phyloP scores from a whole-genome alignment of 2,113 vertebrate genomes.

The Brevimyrus niger region DNA sequence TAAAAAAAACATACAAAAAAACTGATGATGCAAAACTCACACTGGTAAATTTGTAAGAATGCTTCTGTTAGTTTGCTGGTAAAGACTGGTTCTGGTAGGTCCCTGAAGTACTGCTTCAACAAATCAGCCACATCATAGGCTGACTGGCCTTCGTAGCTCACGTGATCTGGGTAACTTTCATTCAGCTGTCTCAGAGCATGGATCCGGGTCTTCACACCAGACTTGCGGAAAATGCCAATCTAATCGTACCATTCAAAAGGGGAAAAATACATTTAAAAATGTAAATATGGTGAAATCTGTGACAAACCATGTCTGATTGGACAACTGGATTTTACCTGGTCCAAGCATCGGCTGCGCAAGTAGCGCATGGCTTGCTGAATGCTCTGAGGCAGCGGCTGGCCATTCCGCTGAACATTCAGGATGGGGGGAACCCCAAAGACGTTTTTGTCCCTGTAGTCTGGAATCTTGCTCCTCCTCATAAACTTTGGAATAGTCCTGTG shows the following conservation, averaged over 20 bases:
- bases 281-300: neutral
- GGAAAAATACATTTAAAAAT: neutral
- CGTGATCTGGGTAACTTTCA: constrained; percentile 65
- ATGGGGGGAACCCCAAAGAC: constrained; percentile 75
- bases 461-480: constrained; percentile 75
- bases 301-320: neutral
- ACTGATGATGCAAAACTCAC: constrained; percentile 48
- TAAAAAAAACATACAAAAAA: neutral
- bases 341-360: constrained; percentile 71
- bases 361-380: constrained; percentile 84
- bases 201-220: constrained; percentile 78
- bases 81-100: constrained; percentile 77
- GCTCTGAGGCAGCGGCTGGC: constrained; percentile 76
- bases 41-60: constrained; percentile 78
- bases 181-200: constrained; percentile 72
- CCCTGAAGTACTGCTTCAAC: constrained; percentile 79
- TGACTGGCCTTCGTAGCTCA: constrained; percentile 71
- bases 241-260: constrained; percentile 31
- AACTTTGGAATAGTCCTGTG: constrained; percentile 76
- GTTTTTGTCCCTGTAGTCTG: constrained; percentile 67
- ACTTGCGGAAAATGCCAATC: constrained; percentile 82
- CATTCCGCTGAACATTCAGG: constrained; percentile 66
- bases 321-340: constrained; percentile 58
- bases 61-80: constrained; percentile 76
- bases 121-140: constrained; percentile 78